phyloP scores from a whole-genome alignment of 1,140 invertebrate genomes.

The Sinonovacula constricta region DNA sequence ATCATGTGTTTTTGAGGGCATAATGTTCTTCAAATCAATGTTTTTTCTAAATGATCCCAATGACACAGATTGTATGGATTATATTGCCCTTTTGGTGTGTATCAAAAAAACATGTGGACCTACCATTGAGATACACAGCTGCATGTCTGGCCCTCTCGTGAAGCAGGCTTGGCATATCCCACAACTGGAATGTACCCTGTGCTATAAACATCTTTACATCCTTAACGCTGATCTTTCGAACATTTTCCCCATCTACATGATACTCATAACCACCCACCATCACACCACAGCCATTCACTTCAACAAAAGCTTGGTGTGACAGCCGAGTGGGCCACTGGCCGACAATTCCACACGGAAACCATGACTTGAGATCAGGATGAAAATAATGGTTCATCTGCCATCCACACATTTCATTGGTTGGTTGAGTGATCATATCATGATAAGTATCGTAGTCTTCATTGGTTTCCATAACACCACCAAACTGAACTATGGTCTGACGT shows the following conservation, averaged over 20 bases:
- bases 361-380: slow-evolving; percentile 55
- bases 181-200: slow-evolving; percentile 54
- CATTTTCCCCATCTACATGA: slow-evolving; percentile 7
- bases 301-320: slow-evolving; percentile 53
- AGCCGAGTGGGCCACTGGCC: slow-evolving; percentile 15
- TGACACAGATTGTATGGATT: no score
- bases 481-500: slow-evolving; percentile 56
- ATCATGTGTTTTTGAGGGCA: no score
- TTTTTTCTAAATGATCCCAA: no score
- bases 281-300: slow-evolving; percentile 48
- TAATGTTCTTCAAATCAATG: no score
- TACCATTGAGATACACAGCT: slow-evolving; percentile 53
- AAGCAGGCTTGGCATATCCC: slow-evolving; percentile 54
- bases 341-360: slow-evolving; percentile 56
- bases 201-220: slow-evolving; percentile 54
- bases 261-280: slow-evolving; percentile 59
- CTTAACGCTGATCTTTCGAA: slow-evolving; percentile 30
- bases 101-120: no score
- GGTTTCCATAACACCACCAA: slow-evolving; percentile 55
- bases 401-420: slow-evolving; percentile 22
- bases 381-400: slow-evolving; percentile 58
- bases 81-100: no score
- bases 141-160: slow-evolving; percentile 55
- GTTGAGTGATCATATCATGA: slow-evolving; percentile 19
- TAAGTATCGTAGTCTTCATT: slow-evolving; percentile 39